Evolutionary conservation across 2,888 invertebrate genomes (phyloP), one percentile per base, ranked within the genome.

Genomic region (Melanostoma mellinum): DNA sequence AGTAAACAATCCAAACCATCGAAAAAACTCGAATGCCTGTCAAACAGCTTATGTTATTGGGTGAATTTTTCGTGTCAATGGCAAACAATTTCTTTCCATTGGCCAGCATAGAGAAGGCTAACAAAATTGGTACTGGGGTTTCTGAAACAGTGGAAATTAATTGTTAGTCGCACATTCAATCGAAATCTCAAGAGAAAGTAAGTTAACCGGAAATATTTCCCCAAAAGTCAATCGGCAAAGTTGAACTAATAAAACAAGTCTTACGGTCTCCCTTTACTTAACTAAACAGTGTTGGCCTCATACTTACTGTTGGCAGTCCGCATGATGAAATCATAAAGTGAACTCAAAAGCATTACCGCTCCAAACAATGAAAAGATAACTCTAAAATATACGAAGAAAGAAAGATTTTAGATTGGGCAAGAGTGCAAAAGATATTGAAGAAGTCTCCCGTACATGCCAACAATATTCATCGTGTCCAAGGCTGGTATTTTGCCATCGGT

Each of bases 51-150:
- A 74, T 67, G 3, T 48, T 55, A 9, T 58, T 67, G 0, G 48
- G 48, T 4, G 74, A 58, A 48, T 10, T n/a, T 48, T 65, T 50
- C 1, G 42, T 58, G 32, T 32, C 67, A 30, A 74, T 74, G 1
- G 65, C 68, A n/a, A 79, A 79, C 0, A 79, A 44, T 50, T 68
- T 79, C 10, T 46, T 74, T 36, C 73, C 73, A 35, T 79, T 79
- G n/a, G 79, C 50, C 2, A 74, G 3, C 9, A 79, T 38, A 2
- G 79, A 79, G 44, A 79, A 79, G 0, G 79, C 79, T 3, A 61
- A 6, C 3, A 79, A 42, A 3, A 73, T 6, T 1, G 68, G 48
- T 5, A 48, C 32, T 20, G 68, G 56, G 32, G 52, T 52, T 46
- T 69, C 79, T 79, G 35, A 35, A 67, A 55, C 2, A 4, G 9